Conservation (phyloP, 1,140 invertebrate species). For the Micrasema longulum region DNA sequence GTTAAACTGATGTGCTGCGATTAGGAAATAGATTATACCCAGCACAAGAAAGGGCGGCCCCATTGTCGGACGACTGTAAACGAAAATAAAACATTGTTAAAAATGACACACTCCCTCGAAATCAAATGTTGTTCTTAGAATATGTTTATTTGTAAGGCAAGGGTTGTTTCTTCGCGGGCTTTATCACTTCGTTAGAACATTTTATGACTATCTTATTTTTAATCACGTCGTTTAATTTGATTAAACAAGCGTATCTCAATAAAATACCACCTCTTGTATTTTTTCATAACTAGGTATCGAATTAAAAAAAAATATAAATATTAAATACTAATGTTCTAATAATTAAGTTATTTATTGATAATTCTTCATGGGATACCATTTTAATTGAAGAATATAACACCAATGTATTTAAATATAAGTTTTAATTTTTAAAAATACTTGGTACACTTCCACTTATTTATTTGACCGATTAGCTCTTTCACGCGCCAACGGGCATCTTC, state of each 20-base stretch:
- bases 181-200: not conserved
- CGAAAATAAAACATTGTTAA: not conserved
- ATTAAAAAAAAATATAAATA: no score
- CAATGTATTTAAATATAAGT: no score
- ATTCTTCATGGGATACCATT: no score
- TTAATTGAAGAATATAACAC: no score
- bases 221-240: not conserved
- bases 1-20: not conserved
- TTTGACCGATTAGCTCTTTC: no score
- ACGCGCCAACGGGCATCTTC: no score
- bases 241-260: not conserved
- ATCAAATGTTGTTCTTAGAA: not conserved
- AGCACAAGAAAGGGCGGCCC: not conserved
- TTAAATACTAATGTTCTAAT: no score
- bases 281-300: no score
- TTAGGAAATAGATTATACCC: constrained; percentile 3
- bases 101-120: not conserved
- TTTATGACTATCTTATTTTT: not conserved
- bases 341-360: no score
- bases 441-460: no score
- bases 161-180: not conserved
- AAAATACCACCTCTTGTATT: not conserved
- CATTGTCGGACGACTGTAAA: constrained; percentile 12
- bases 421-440: no score
- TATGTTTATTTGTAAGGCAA: not conserved